Evolutionary conservation across 2,888 invertebrate species (phyloP), one percentile per base, ranked within the genome.

Genomic region (Operophtera brumata): DNA sequence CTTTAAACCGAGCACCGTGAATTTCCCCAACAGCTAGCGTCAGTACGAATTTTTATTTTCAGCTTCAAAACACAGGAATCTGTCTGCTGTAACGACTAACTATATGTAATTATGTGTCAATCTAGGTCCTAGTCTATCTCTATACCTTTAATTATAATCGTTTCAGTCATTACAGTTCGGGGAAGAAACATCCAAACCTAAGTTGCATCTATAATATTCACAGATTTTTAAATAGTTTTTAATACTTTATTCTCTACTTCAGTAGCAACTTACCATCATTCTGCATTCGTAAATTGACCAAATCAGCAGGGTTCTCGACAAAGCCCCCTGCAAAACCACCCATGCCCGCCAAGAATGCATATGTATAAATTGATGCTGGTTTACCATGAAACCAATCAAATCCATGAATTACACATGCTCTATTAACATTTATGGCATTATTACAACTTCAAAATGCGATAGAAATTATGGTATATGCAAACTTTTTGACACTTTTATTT

Each of bases 221-320:
- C 20, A 20, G 20, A 4, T 20, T 20, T 20, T 2, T 20, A 20
- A 20, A 20, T 20, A 20, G 4, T 2, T 20, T 20, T 20, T 4
- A 20, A 86, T 87, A 98, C 98, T 99, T 98, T 91, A 99, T 93
- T 75, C 98, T 92, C 67, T 94, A 92, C 13, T 97, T 96, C 48
- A 86, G 76, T 4, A 97, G 94, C 44, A 99, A 84, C 87, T 99
- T 99, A 14, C 99, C 93, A 86, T 99, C 99, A 90, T 99, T 99
- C 83, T 99, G 99, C 99, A 99, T 99, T 67, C 99, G 91, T 5
- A 99, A 99, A 89, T 99, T 99, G 47, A 99, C 95, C 91, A 99
- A 93, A 90, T 99, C 99, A 9, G 97, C 98, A 0, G 99, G 99
- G 14, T 98, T 97, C 0, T 98, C 99, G 2, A 99, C 94, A 71